Evolutionary conservation across 2,113 vertebrate genomes (phyloP).

Genomic region (Axis porcinus): DNA sequence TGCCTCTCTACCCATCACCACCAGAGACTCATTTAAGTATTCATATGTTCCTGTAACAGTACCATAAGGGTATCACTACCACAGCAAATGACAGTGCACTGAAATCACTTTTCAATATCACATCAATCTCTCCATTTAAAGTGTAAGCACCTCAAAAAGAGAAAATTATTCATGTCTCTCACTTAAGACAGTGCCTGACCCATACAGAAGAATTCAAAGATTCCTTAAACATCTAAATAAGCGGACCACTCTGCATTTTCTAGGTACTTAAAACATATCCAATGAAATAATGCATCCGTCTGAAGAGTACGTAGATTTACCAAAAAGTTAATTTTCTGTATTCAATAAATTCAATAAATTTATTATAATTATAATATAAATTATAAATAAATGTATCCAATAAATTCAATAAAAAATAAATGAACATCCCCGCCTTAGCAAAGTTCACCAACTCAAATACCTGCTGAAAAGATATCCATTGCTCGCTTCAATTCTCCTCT

Average conservation of each 20-base stretch:
- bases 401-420: not conserved
- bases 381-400: too few relatives aligned
- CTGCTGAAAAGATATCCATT: conserved; percentile 99
- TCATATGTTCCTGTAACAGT: not conserved
- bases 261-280: not conserved
- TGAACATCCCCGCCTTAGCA: not conserved
- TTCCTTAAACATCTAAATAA: not conserved
- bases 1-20: not conserved
- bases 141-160: not conserved
- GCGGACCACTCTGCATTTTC: not conserved
- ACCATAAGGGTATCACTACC: not conserved
- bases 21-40: not conserved
- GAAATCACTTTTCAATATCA: not conserved
- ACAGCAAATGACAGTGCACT: not conserved
- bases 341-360: not conserved
- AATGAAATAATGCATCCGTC: not conserved
- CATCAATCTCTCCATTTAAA: not conserved
- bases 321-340: not conserved
- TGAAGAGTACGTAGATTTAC: not conserved
- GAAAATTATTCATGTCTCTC: not conserved
- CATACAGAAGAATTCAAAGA: not conserved
- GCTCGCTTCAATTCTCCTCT: conserved; percentile 93
- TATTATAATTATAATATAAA: too few relatives aligned
- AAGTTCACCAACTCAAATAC: conserved; percentile 74
- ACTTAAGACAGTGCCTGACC: not conserved